Percentiles rank a stretch among this genome's conserved stretches.
Conservation (phyloP, 2,797 vertebrate species). For the Hybognathus amarus region DNA sequence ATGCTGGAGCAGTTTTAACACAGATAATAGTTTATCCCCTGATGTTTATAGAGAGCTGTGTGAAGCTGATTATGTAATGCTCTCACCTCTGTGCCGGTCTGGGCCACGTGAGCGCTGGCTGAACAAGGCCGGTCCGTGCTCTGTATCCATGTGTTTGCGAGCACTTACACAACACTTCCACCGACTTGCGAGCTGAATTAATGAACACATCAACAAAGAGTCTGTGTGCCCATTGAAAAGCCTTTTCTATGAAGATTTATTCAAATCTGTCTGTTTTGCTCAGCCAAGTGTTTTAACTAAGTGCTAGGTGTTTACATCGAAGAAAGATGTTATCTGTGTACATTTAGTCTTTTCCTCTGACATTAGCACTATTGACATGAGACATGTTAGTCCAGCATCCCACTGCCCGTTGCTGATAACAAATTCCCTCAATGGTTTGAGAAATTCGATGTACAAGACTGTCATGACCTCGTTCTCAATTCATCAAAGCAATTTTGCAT, state of each 20-base stretch:
- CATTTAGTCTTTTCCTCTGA: neutral
- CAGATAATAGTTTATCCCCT: neutral
- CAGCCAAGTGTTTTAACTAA: neutral
- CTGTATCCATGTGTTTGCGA: conserved; percentile 11
- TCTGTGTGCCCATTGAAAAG: neutral
- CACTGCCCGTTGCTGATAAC: neutral
- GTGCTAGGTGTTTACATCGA: neutral
- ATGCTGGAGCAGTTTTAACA: neutral
- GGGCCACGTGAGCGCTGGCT: conserved; percentile 24
- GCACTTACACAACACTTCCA: conserved; percentile 11
- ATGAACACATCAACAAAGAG: conserved; percentile 38
- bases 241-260: conserved; percentile 8
- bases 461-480: neutral
- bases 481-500: neutral
- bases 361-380: neutral
- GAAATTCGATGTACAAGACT: neutral
- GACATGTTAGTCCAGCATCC: neutral
- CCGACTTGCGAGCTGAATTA: conserved; percentile 24
- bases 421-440: neutral
- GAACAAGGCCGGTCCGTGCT: conserved; percentile 15
- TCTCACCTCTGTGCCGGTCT: conserved; percentile 6
- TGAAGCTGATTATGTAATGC: conserved; percentile 26
- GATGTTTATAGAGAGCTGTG: conserved; percentile 23
- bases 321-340: neutral
- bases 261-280: neutral